A percentile compares a stretch with the other conserved stretches of the same genome.
Conservation (phyloP, 1,140 invertebrate species). For the Arion vulgaris region DNA sequence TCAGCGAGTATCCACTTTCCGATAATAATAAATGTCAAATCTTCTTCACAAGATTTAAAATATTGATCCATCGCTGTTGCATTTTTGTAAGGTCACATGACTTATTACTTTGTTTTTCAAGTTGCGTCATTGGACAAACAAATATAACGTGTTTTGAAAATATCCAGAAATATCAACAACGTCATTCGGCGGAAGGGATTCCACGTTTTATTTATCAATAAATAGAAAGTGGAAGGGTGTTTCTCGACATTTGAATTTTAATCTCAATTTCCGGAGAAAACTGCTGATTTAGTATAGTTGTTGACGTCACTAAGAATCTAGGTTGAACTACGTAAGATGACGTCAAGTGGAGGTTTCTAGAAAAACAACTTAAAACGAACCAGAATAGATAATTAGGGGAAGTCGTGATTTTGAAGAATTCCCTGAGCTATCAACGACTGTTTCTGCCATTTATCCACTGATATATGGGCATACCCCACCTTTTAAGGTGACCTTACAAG, state of each 20-base stretch:
- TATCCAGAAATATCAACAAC: too few relatives aligned
- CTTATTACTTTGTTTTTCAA: neutral
- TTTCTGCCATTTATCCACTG: too few relatives aligned
- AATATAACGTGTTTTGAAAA: neutral
- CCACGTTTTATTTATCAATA: neutral
- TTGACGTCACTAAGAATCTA: neutral
- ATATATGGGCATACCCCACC: too few relatives aligned
- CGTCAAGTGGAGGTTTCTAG: neutral
- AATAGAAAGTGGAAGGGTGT: neutral
- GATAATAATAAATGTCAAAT: neutral
- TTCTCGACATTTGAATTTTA: neutral
- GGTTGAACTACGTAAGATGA: neutral
- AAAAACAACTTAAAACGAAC: neutral
- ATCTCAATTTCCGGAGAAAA: too few relatives aligned
- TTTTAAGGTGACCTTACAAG: too few relatives aligned
- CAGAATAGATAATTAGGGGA: neutral
- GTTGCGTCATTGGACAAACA: neutral
- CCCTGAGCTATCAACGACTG: too few relatives aligned
- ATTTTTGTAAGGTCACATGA: neutral
- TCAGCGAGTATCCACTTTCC: neutral
- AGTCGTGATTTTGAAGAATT: too few relatives aligned
- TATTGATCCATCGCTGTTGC: neutral
- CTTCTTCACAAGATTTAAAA: neutral
- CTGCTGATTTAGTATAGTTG: neutral
- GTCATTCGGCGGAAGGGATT: too few relatives aligned